Evolutionary conservation across 2,888 invertebrate species (phyloP).

Genomic region (Nasonia oneida): DNA sequence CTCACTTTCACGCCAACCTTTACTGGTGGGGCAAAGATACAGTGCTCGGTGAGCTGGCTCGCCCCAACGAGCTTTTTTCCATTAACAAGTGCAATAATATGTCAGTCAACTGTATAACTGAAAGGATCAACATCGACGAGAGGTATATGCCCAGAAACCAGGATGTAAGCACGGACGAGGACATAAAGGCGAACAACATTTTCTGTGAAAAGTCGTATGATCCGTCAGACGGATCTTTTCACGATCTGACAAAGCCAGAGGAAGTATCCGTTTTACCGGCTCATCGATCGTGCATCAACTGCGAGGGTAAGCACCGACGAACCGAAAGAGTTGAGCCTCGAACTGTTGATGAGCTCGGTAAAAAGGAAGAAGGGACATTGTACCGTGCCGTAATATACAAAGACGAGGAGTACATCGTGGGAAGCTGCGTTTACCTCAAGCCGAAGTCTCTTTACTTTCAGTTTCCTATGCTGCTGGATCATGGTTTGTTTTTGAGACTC

Average conservation of each 20-base stretch:
- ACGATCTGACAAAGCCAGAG: not conserved
- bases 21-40: constrained; percentile 87
- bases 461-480: constrained; percentile 60
- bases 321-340: not conserved
- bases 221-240: constrained; percentile 25
- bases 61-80: constrained; percentile 87
- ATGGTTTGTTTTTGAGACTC: constrained; percentile 17
- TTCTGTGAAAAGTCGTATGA: constrained; percentile 47
- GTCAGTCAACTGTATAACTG: constrained; percentile 78
- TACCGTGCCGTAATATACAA: constrained; percentile 82
- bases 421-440: constrained; percentile 85
- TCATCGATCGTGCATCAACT: constrained; percentile 27
- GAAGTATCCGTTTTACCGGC: not conserved
- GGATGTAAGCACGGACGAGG: not conserved
- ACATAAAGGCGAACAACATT: not conserved
- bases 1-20: constrained; percentile 86
- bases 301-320: not conserved
- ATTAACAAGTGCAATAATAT: constrained; percentile 86
- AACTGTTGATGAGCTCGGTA: not conserved
- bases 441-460: constrained; percentile 84
- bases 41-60: constrained; percentile 89
- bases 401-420: constrained; percentile 83
- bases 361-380: constrained; percentile 58
- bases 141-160: not conserved
- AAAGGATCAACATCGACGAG: constrained; percentile 56